Evolutionary conservation across 2,797 vertebrate genomes (phyloP).

Genomic region (Eleutherodactylus coqui): DNA sequence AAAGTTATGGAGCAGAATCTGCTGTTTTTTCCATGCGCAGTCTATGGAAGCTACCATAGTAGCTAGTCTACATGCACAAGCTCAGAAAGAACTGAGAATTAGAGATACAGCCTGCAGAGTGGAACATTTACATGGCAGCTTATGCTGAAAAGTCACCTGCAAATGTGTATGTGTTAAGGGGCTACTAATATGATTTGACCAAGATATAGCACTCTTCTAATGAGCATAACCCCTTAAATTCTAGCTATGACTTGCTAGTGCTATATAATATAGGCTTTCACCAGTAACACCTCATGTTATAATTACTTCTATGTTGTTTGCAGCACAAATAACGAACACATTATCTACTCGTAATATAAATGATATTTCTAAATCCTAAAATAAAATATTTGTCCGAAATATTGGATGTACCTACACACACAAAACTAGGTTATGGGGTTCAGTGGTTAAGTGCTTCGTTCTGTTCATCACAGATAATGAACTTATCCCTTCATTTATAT

Average conservation of each 20-base stretch:
- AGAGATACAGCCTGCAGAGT: too few relatives aligned
- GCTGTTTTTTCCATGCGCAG: too few relatives aligned
- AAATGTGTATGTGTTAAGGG: too few relatives aligned
- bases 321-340: background rate
- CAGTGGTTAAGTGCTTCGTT: slow-evolving; percentile 49
- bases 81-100: too few relatives aligned
- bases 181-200: too few relatives aligned
- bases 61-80: too few relatives aligned
- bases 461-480: slow-evolving; percentile 59
- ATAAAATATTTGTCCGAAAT: slow-evolving; percentile 8
- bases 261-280: too few relatives aligned
- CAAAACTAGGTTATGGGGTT: slow-evolving; percentile 49
- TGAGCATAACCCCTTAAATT: background rate
- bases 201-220: too few relatives aligned
- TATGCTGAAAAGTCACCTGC: too few relatives aligned
- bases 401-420: background rate
- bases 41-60: too few relatives aligned
- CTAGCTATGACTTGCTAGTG: background rate
- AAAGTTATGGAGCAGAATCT: too few relatives aligned
- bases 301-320: background rate
- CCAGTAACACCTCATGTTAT: background rate
- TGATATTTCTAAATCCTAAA: slow-evolving; percentile 15
- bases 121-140: too few relatives aligned
- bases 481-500: slow-evolving; percentile 55
- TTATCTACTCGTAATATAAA: background rate